Evolutionary conservation across 2,888 invertebrate genomes (phyloP).

Genomic region (Polyploca ridens): DNA sequence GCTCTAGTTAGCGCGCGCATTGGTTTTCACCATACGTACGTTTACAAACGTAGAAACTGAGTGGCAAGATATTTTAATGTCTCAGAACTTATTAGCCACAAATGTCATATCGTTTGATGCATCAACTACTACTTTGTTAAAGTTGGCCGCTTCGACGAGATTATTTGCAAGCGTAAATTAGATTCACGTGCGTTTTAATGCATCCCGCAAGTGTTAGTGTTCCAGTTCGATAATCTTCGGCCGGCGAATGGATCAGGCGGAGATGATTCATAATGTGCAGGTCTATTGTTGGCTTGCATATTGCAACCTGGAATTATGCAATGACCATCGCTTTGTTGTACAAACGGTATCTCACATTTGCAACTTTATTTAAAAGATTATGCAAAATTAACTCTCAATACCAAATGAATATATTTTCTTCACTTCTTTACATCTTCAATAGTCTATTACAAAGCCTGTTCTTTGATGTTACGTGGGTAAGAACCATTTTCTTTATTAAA

Average conservation of each 20-base stretch:
- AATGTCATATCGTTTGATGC: constrained; percentile 79
- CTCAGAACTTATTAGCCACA: constrained; percentile 70
- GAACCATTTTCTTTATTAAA: constrained; percentile 26
- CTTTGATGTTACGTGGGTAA: constrained; percentile 5
- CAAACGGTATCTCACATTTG: constrained; percentile 29
- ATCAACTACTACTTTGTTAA: constrained; percentile 80
- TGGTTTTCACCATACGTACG: constrained; percentile 52
- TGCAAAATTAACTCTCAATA: background rate
- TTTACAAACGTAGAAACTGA: constrained; percentile 58
- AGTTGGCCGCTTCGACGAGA: constrained; percentile 59
- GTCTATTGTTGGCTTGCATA: constrained; percentile 79
- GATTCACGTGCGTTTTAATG: constrained; percentile 83
- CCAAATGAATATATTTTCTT: background rate
- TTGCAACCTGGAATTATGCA: constrained; percentile 75
- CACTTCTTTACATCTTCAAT: background rate
- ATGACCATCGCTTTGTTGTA: constrained; percentile 63
- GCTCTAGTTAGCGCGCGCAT: constrained; percentile 61
- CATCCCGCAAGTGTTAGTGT: constrained; percentile 77
- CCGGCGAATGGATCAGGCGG: constrained; percentile 73
- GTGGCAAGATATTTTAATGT: constrained; percentile 69
- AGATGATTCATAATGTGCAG: constrained; percentile 79
- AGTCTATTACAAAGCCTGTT: background rate
- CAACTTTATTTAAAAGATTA: background rate
- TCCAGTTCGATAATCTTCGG: constrained; percentile 83
- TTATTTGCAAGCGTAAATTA: constrained; percentile 80